These are phyloP conservation scores for Tetheella fluctuosa DNA, from an alignment of 2,888 invertebrate genomes.

Conservation along the genomic window DNA sequence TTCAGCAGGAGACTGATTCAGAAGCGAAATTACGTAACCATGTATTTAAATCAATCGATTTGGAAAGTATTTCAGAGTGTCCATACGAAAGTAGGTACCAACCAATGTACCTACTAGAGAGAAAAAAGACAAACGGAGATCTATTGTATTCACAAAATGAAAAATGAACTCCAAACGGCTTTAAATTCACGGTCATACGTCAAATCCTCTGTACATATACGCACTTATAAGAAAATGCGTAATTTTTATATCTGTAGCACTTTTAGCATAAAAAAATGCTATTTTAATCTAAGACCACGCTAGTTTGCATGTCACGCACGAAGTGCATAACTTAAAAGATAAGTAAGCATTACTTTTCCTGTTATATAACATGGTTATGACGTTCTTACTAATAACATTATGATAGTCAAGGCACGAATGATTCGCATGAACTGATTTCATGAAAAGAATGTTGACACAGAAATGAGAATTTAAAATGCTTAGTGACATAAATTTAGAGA, in stretches of 20 bases:
- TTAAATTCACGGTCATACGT: conserved; percentile 7
- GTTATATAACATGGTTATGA: conserved; percentile 10
- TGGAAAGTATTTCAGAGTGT: no score
- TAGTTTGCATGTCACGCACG: background rate
- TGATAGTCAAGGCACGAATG: background rate
- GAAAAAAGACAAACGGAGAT: no score
- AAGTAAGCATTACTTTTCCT: conserved; percentile 8
- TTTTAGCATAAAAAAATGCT: background rate
- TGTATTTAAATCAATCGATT: no score
- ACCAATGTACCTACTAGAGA: no score
- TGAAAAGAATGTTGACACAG: background rate
- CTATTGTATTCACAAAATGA: no score
- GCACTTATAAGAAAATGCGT: background rate
- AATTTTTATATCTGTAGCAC: background rate
- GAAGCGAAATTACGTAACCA: no score
- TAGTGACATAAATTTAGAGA: background rate
- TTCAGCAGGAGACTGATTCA: no score
- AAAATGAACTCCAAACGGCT: no score
- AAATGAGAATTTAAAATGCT: background rate
- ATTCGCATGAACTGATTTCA: background rate
- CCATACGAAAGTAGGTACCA: no score
- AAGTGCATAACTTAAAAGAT: conserved; percentile 10
- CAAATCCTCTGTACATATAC: background rate
- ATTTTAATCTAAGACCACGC: background rate
- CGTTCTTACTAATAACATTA: background rate